Evolutionary conservation across 2,797 vertebrate species (phyloP), one percentile per base, ranked within the genome.

Genomic region (Argentina silus): DNA sequence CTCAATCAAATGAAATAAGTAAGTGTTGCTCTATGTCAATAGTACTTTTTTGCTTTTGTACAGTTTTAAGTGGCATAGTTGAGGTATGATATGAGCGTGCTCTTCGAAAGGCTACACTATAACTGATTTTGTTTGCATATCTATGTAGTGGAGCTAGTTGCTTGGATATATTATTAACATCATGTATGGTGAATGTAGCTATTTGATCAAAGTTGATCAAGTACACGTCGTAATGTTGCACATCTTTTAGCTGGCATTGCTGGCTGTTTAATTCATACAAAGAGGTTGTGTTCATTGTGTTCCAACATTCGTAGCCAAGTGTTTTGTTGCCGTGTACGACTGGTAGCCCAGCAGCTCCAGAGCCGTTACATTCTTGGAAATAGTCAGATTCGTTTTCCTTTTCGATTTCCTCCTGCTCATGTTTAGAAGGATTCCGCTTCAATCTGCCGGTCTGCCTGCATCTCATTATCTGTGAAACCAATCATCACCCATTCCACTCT

Each of bases 401-500:
- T 73, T 73, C 63, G 21, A 67, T 67, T 73, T 73, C 14, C 63
- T 56, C 1, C 17, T 43, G 12, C 15, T 65, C 36, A 36, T 1
- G n/a, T 64, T 72, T 17, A 36, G 44, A 64, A 64, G 27, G 48
- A 66, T 59, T 21, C 23, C 11, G 8, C 43, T 48, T 36, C 27
- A 36, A 36, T 43, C 17, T 10, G 43, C 69, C 27, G 47, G 42
- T 60, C 27, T 21, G 62, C 65, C 63, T 45, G 7, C 14, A 15
- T 50, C 65, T 67, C 27, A 43, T 50, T 53, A 69, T 73, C 7
- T 1, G 43, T 14, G 17, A 12, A 17, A 4, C 12, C 15, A n/a
- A 42, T 14, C 17, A 14, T 0, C 51, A 15, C 51, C 17, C 17
- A 6, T n/a, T 12, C 1, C 51, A 15, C 51, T 53, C 17, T 53